phyloP scores from a whole-genome alignment of 1,140 invertebrate genomes.

The Pissodes strobi region DNA sequence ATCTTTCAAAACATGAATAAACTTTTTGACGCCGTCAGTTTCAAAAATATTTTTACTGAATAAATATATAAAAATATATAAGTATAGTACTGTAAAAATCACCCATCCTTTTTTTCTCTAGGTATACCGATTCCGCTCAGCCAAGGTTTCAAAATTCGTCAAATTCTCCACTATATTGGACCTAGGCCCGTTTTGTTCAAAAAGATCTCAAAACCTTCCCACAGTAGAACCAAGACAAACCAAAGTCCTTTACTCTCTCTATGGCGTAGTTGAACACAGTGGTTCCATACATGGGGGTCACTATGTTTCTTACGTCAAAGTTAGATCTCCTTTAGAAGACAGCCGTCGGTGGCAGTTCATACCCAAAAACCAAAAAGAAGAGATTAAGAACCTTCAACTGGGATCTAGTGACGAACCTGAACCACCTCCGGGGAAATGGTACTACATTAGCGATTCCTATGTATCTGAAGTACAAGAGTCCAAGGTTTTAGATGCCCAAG shows the following conservation, averaged over 20 bases:
- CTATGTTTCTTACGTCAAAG: conserved; percentile 94
- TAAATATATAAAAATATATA: too few relatives aligned
- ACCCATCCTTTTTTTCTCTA: conserved; percentile 32
- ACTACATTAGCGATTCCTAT: conserved; percentile 86
- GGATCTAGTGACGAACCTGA: conserved; percentile 54
- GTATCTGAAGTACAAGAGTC: conserved; percentile 81
- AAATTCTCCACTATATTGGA: conserved; percentile 87
- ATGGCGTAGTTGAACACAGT: conserved; percentile 93
- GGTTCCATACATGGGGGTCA: conserved; percentile 90
- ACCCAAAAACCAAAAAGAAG: conserved; percentile 60
- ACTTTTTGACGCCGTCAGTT: neutral
- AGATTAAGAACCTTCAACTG: conserved; percentile 49
- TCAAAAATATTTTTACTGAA: neutral
- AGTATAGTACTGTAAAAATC: too few relatives aligned
- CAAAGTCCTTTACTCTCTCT: conserved; percentile 77
- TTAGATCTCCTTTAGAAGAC: conserved; percentile 62
- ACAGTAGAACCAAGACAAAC: conserved; percentile 67
- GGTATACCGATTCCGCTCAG: conserved; percentile 49
- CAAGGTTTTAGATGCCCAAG: conserved; percentile 82
- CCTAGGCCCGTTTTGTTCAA: conserved; percentile 88
- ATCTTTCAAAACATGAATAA: neutral
- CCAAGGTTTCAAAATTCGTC: conserved; percentile 85
- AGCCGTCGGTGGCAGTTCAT: conserved; percentile 72
- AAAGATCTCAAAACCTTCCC: conserved; percentile 70
- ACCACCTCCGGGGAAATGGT: conserved; percentile 83